Conservation (phyloP, 2,797 vertebrate species). For the Paratrypauchen microcephalus region DNA sequence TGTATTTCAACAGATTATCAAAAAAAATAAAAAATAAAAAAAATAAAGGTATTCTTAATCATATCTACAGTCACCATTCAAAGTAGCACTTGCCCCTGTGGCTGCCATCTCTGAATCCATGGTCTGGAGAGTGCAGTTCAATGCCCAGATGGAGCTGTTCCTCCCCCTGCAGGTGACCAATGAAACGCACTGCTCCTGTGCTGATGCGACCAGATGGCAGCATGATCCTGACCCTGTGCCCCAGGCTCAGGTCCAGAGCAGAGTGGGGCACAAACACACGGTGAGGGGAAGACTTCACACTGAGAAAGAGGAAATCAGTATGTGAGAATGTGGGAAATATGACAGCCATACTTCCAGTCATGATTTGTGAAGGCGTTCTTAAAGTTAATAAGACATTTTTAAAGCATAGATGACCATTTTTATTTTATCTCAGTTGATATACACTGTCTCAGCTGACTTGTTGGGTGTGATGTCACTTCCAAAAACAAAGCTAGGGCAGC, state of each 20-base stretch:
- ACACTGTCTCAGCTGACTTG: no score
- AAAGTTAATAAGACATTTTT: no score
- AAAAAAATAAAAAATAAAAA: no score
- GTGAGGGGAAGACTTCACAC: conserved; percentile 61
- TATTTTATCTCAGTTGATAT: no score
- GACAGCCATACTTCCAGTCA: neutral
- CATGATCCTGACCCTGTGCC: conserved; percentile 77
- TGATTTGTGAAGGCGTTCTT: no score
- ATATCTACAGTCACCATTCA: conserved; percentile 68
- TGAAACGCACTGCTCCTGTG: conserved; percentile 71
- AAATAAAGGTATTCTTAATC: neutral
- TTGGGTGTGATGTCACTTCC: no score
- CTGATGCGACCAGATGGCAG: conserved; percentile 76
- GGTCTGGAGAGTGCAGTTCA: conserved; percentile 72
- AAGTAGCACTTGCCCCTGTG: conserved; percentile 71
- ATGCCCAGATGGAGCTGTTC: conserved; percentile 75
- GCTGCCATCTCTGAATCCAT: conserved; percentile 56
- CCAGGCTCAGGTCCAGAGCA: conserved; percentile 76
- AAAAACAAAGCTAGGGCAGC: no score
- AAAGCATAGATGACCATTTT: no score
- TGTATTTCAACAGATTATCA: no score
- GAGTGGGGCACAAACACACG: conserved; percentile 78
- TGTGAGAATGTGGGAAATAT: neutral
- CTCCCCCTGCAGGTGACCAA: conserved; percentile 74
- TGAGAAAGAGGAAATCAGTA: conserved; percentile 16